Evolutionary conservation across 2,113 vertebrate species (phyloP), one percentile per base, ranked within the genome.

Genomic region (Lampris megalopsis): DNA sequence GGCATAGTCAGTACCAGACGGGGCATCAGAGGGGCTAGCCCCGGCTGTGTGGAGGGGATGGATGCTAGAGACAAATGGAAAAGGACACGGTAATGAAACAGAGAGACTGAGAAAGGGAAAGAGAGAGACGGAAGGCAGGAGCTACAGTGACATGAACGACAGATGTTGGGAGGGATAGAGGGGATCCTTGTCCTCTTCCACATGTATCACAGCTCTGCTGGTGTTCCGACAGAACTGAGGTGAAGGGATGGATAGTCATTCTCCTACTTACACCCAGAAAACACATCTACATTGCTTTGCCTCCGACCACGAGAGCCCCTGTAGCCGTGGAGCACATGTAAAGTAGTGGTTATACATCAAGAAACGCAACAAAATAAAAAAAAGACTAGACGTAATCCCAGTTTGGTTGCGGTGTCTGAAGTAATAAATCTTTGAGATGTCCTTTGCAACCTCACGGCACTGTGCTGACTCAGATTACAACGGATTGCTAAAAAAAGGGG

Each of bases 11-110:
- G 40, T 43, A n/a, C 8, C 38, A 41, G 42, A 69, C 4, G 67
- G 73, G 79, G 77, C 75, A 82, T 81, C 83, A 63, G 79, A 88
- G 63, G 42, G 82, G 73, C 63, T 82, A 75, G 67, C 54, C 58
- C 63, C 47, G 79, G 69, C 77, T 68, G 71, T 66, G 78, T 43
- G 83, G 80, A 81, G 50, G 70, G 64, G 67, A 80, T 58, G 84
- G 62, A 63, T 79, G 82, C 38, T 2, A 57, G 72, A 48, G 64
- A 61, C 54, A 13, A 6, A 10, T 24, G 4, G 61, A n/a, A 52
- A 9, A 40, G 40, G 43, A 10, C 3, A 49, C n/a, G 52, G 73
- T 73, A 74, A 82, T 61, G 70, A 56, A 43, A 54, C 64, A 65
- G 71, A 66, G 42, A 68, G 37, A 54, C 64, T 63, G 71, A 66